Percentiles rank a stretch among this genome's conserved stretches.
These are phyloP conservation scores for Coturnix japonica DNA, from an alignment of 2,113 vertebrate genomes.

Conservation along the genomic window DNA sequence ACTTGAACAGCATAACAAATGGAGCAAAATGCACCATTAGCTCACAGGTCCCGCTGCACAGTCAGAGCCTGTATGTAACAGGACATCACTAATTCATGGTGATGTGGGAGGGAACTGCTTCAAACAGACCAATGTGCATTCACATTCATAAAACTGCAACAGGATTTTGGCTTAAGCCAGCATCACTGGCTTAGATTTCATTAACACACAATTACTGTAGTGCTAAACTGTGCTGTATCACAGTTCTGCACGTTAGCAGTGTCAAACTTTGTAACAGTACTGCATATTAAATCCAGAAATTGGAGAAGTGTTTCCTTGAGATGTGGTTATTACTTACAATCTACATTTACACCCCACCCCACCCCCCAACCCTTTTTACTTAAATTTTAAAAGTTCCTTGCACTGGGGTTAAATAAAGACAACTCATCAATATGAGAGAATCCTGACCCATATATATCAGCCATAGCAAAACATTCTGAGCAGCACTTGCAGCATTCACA, in stretches of 20 bases:
- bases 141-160: background rate
- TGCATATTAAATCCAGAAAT: background rate
- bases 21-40: background rate
- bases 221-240: background rate
- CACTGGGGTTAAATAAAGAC: background rate
- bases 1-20: conserved; percentile 55
- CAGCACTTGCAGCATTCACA: background rate
- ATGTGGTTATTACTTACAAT: background rate
- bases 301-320: background rate
- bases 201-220: background rate
- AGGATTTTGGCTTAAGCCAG: background rate
- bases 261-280: rapidly evolving
- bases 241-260: background rate
- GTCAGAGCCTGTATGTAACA: background rate
- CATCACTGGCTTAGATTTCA: background rate
- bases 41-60: background rate
- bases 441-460: background rate
- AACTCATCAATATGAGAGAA: background rate
- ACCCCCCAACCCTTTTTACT: background rate
- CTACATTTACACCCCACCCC: background rate
- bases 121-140: background rate
- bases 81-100: background rate
- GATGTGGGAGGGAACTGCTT: background rate
- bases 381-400: background rate
- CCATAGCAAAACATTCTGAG: background rate